Conservation (phyloP, 92 coral and sea anemone genomes). For the Heteractis magnifica region DNA sequence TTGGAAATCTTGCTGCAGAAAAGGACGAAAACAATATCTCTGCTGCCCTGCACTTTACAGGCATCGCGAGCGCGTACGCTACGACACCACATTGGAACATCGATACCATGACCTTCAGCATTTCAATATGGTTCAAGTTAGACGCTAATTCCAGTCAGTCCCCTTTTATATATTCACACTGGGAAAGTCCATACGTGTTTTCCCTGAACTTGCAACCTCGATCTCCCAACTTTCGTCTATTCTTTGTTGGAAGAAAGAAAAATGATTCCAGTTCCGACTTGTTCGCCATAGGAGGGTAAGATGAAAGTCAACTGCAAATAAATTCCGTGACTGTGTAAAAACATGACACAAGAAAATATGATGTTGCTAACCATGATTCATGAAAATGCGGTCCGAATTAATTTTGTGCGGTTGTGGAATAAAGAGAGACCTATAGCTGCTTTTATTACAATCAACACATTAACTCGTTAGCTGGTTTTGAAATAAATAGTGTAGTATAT, state of each 20-base stretch:
- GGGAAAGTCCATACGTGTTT: neutral
- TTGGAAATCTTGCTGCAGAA: neutral
- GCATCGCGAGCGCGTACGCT: slow-evolving; percentile 20
- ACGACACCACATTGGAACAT: slow-evolving; percentile 17
- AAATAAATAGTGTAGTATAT: no score
- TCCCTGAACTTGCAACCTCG: neutral
- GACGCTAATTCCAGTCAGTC: neutral
- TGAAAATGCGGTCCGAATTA: no score
- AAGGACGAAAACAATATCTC: neutral
- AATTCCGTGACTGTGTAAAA: no score
- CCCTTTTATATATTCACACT: neutral
- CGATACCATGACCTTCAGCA: slow-evolving; percentile 4
- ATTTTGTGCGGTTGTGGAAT: no score
- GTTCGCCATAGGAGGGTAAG: neutral
- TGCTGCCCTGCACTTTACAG: slow-evolving; percentile 16
- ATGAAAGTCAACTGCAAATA: no score
- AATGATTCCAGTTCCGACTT: neutral
- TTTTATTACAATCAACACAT: no score
- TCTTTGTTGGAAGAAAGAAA: neutral
- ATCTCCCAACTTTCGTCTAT: neutral
- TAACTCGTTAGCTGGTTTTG: no score
- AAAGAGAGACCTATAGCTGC: no score
- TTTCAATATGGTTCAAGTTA: slow-evolving; percentile 13
- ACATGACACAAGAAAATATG: no score
- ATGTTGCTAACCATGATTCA: no score